Evolutionary conservation across 2,888 invertebrate species (phyloP), one percentile per base, ranked within the genome.

Genomic region (Tinea semifulvella): DNA sequence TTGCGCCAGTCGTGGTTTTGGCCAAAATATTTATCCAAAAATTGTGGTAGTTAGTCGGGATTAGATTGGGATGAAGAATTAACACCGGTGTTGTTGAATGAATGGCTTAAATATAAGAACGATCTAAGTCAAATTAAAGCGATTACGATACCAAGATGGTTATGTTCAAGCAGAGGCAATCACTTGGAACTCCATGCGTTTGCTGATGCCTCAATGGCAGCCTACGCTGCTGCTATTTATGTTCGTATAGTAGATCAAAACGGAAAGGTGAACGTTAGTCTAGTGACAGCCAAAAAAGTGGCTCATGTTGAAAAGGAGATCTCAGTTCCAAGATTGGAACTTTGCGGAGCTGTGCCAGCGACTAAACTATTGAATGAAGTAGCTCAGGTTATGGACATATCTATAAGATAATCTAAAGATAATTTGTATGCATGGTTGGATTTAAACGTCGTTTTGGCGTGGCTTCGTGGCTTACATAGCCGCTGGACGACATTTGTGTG

Each of bases 21-120:
- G 49, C 49, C 1, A 55, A 55, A 18, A 45, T 52, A 25, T 46
- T 50, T 13, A 52, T 54, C 1, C 52, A 53, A 43, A 53, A 49
- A 28, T 17, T 55, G 10, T 55, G 52, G 52, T 42, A 47, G 6
- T n/a, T n/a, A 47, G 42, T 13, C 44, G 1, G 38, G 43, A 13
- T 16, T 53, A 13, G 44, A 45, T 10, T 52, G 52, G 54, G 52
- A 53, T 43, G 50, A 53, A n/a, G 10, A 40, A 7, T 20, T 53
- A 10, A 36, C 49, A 1, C 1, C 14, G 7, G 39, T 46, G 13
- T 16, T 52, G 36, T 4, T 36, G 17, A 18, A 11, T 13, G 46
- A 51, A 22, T 54, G 52, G 51, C 10, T 48, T 1, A 38, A 20
- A 17, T 51, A 27, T 22, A 44, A 43, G 44, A 14, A 47, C 1